Percentiles rank a stretch among this genome's conserved stretches.
phyloP scores from a whole-genome alignment of 2,888 invertebrate species.

The Nomada flava region DNA sequence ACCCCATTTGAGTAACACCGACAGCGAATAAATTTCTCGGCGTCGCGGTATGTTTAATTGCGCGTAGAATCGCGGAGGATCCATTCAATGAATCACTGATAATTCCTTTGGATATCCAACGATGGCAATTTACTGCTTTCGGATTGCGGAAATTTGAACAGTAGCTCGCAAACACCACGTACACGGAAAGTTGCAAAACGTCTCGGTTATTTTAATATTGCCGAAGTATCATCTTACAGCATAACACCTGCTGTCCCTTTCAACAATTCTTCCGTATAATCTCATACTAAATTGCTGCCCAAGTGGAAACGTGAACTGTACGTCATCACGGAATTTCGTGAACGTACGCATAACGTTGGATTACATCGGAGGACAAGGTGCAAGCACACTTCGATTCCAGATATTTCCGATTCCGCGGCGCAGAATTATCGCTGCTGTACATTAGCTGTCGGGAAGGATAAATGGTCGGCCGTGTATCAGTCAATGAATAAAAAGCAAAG shows the following conservation, averaged over 20 bases:
- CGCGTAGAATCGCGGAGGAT: no score
- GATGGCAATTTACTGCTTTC: no score
- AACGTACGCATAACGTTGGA: neutral
- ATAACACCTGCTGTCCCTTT: no score
- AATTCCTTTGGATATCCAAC: neutral
- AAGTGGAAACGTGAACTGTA: neutral
- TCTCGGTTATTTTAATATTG: no score
- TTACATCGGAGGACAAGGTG: neutral
- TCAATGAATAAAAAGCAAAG: neutral
- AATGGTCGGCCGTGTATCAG: neutral
- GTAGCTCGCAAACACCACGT: no score
- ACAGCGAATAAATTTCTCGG: neutral
- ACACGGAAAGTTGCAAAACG: no score
- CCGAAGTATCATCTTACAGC: no score
- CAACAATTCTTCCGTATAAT: no score
- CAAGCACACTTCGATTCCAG: neutral
- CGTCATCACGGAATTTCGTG: neutral
- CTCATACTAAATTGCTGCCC: neutral
- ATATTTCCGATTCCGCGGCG: neutral
- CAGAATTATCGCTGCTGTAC: conserved; percentile 7
- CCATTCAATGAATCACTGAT: neutral
- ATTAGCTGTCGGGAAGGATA: neutral
- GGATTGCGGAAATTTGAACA: no score
- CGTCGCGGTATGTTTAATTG: neutral
- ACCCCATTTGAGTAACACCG: neutral